These are phyloP conservation scores for Mesorhabditis spiculigera DNA, from an alignment of 2,888 invertebrate genomes.

Conservation along the genomic window DNA sequence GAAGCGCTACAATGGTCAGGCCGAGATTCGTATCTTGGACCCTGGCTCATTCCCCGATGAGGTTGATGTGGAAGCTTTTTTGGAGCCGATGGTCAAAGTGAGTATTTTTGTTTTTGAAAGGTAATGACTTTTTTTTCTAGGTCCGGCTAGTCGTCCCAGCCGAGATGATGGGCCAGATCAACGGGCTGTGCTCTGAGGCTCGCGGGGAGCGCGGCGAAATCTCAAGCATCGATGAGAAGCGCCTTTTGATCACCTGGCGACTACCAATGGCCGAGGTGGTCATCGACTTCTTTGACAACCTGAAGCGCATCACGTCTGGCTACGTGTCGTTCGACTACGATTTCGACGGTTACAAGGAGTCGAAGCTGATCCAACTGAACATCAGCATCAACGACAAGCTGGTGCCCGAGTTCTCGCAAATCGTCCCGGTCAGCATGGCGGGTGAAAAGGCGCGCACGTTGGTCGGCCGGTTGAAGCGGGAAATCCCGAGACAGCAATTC, in stretches of 20 bases:
- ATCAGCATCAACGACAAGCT: slow-evolving; percentile 71
- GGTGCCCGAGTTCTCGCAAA: slow-evolving; percentile 49
- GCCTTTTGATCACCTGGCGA: slow-evolving; percentile 77
- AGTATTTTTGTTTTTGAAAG: slow-evolving; percentile 1
- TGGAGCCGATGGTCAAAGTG: slow-evolving; percentile 52
- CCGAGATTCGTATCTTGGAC: slow-evolving; percentile 43
- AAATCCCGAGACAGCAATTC: slow-evolving; percentile 53
- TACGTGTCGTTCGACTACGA: slow-evolving; percentile 92
- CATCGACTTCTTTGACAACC: slow-evolving; percentile 82
- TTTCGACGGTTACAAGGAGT: slow-evolving; percentile 75
- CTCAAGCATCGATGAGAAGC: slow-evolving; percentile 69
- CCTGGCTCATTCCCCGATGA: slow-evolving; percentile 44
- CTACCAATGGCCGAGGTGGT: slow-evolving; percentile 88
- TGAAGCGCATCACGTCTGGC: slow-evolving; percentile 84
- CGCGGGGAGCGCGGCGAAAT: slow-evolving; percentile 52
- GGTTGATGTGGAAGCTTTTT: slow-evolving; percentile 40
- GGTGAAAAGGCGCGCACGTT: slow-evolving; percentile 40
- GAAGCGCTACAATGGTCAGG: slow-evolving; percentile 42
- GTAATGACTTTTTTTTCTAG: slow-evolving; percentile 10
- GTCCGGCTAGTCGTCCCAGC: slow-evolving; percentile 49
- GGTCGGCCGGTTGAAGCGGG: slow-evolving; percentile 44
- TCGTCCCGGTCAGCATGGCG: slow-evolving; percentile 44
- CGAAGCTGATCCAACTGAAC: slow-evolving; percentile 77
- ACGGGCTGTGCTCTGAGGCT: slow-evolving; percentile 44
- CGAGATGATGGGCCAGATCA: slow-evolving; percentile 47